Conservation (phyloP, 2,888 invertebrate genomes). For the Drosophila neotestacea region DNA sequence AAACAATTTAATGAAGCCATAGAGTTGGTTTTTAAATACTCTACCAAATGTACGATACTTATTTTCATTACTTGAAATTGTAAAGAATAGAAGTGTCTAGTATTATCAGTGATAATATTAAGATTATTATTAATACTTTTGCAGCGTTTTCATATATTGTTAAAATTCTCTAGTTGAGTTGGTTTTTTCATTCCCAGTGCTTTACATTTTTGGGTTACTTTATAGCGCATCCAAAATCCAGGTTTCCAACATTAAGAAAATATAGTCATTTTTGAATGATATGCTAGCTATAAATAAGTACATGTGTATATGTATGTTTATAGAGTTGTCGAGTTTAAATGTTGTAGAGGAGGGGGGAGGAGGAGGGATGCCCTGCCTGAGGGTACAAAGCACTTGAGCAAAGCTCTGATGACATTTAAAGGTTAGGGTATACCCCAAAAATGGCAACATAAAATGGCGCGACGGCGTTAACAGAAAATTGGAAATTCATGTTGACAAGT, state of each 20-base stretch:
- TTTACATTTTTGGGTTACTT: not conserved
- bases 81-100: not conserved
- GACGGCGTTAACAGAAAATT: slow-evolving; percentile 61
- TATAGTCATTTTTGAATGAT: too few species aligned
- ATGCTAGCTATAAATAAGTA: not conserved
- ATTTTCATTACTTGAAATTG: not conserved
- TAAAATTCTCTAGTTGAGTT: too few species aligned
- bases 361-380: not conserved
- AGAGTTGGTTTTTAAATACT: slow-evolving; percentile 5
- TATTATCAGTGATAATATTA: too few species aligned
- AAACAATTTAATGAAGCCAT: not conserved
- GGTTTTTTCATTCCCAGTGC: too few species aligned
- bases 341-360: too few species aligned
- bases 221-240: not conserved
- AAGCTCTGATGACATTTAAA: slow-evolving; percentile 6
- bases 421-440: slow-evolving; percentile 42
- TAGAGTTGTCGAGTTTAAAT: slow-evolving; percentile 4
- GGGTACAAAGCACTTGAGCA: slow-evolving; percentile 1
- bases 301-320: too few species aligned
- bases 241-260: not conserved
- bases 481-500: slow-evolving; percentile 80
- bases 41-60: slow-evolving; percentile 1
- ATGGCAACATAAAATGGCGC: slow-evolving; percentile 37
- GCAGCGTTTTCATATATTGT: too few species aligned
- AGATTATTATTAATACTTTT: too few species aligned